A percentile compares a stretch with the other conserved stretches of the same genome.
phyloP scores from a whole-genome alignment of 2,797 vertebrate genomes.

The Poliocrania exsul region DNA sequence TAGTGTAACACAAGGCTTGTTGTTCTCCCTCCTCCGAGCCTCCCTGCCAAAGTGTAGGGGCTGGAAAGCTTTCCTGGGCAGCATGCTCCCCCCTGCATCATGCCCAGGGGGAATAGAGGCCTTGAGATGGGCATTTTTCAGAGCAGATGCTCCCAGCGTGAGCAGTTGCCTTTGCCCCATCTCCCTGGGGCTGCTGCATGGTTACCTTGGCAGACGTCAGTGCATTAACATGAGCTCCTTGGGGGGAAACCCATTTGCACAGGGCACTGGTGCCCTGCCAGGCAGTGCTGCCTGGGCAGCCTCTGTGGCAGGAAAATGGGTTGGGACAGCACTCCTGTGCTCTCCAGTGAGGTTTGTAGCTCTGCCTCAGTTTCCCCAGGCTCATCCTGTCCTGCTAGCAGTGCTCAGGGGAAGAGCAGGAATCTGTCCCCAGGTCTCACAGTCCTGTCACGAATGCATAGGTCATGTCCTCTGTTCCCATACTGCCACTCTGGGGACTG shows the following conservation, averaged over 20 bases:
- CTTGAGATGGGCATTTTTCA: background rate
- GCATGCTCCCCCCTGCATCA: rapidly evolving
- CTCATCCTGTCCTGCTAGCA: rapidly evolving
- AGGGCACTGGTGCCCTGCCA: rapidly evolving
- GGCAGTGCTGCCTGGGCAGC: background rate
- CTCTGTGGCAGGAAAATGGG: rapidly evolving
- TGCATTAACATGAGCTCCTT: background rate
- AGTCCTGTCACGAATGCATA: rapidly evolving
- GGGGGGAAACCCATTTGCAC: background rate
- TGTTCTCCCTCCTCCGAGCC: background rate
- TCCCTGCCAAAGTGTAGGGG: background rate
- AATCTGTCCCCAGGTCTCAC: background rate
- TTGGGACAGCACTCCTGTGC: background rate
- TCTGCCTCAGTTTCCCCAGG: slow-evolving; percentile 1
- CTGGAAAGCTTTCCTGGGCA: background rate
- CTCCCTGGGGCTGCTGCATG: background rate
- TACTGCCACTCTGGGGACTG: rapidly evolving
- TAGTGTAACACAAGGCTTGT: background rate
- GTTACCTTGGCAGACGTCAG: background rate
- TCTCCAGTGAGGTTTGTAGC: background rate
- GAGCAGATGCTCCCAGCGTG: background rate
- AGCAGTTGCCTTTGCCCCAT: background rate
- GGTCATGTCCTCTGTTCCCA: background rate
- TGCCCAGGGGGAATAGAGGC: background rate
- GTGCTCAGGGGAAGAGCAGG: rapidly evolving